Evolutionary conservation across 1,140 invertebrate species (phyloP).

Genomic region (Drosophila sp.): DNA sequence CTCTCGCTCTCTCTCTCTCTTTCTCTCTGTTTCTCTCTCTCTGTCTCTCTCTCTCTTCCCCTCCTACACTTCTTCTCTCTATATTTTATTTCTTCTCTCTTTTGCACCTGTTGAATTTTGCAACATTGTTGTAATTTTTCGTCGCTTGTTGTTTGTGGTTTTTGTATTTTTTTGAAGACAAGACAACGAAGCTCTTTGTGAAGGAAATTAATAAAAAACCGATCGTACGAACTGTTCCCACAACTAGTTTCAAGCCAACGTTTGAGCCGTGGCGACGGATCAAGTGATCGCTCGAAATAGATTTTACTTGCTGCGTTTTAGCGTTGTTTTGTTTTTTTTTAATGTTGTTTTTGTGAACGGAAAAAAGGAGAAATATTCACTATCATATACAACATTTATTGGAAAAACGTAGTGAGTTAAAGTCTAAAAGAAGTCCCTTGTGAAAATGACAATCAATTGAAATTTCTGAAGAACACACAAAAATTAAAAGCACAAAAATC

Average conservation of each 20-base stretch:
- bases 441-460: background rate
- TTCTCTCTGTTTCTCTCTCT: conserved; percentile 9
- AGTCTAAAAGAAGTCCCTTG: background rate
- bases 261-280: conserved; percentile 59
- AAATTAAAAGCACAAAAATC: background rate
- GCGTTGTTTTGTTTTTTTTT: conserved; percentile 23
- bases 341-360: background rate
- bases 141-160: background rate
- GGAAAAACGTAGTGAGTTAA: background rate
- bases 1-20: conserved; percentile 4
- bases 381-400: background rate
- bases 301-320: background rate
- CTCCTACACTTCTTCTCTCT: background rate
- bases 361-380: conserved; percentile 5
- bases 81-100: conserved; percentile 27
- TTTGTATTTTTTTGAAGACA: conserved; percentile 20
- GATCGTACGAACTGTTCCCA: conserved; percentile 69
- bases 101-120: conserved; percentile 27
- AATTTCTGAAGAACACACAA: background rate
- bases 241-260: conserved; percentile 66
- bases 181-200: conserved; percentile 74
- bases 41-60: conserved; percentile 1
- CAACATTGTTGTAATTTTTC: conserved; percentile 62
- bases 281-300: conserved; percentile 13
- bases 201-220: conserved; percentile 81